Conservation (phyloP, 1,140 invertebrate genomes). For the Danaus plexippus region DNA sequence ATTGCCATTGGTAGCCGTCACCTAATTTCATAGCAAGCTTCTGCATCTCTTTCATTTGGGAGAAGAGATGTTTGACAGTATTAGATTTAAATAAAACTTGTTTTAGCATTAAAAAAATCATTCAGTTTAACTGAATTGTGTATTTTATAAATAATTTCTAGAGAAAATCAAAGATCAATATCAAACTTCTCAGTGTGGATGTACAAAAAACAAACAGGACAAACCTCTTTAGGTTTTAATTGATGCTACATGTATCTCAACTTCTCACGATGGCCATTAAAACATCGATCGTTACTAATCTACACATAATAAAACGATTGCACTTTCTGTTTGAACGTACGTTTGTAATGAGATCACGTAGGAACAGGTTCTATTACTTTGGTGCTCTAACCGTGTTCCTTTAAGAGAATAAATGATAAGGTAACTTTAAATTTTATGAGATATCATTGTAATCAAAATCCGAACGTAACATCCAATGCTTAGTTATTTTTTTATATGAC, state of each 20-base stretch:
- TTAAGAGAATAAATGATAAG: too few species aligned
- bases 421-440: conserved; percentile 1
- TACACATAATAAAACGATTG: conserved; percentile 7
- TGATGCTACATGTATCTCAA: background rate
- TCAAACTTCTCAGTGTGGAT: too few species aligned
- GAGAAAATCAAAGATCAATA: too few species aligned
- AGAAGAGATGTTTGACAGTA: too few species aligned
- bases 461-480: too few species aligned
- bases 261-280: conserved; percentile 9
- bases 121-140: conserved; percentile 10
- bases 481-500: conserved; percentile 9
- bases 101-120: background rate
- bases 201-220: conserved; percentile 4
- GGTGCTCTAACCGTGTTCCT: too few species aligned
- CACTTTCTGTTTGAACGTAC: conserved; percentile 5
- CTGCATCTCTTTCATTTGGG: too few species aligned
- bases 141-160: conserved; percentile 1
- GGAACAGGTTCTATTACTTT: background rate
- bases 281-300: conserved; percentile 6
- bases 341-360: conserved; percentile 5
- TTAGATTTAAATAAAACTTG: background rate
- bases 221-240: conserved; percentile 3
- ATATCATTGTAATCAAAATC: conserved; percentile 11
- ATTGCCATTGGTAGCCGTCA: background rate
- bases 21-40: too few species aligned